Conservation (phyloP, 2,797 vertebrate genomes). For the Petrocephalus schoutedeni region DNA sequence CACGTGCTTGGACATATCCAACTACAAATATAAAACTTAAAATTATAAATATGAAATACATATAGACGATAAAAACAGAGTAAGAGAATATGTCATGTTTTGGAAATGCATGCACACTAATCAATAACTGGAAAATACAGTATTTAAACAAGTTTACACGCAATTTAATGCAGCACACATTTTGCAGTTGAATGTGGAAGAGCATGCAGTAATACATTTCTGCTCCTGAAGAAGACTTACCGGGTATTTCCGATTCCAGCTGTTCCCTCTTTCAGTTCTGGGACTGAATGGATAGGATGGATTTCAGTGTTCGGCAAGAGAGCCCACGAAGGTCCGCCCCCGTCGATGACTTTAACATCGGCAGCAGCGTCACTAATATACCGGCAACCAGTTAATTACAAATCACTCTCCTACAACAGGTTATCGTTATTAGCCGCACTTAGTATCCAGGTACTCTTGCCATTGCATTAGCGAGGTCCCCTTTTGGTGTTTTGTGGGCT, state of each 20-base stretch:
- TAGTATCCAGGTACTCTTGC: not conserved
- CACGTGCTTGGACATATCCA: slow-evolving; percentile 1
- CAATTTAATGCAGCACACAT: not conserved
- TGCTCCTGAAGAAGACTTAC: slow-evolving; percentile 20
- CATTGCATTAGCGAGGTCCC: not conserved
- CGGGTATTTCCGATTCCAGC: not conserved
- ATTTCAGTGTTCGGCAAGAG: slow-evolving; percentile 46
- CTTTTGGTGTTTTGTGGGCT: slow-evolving; percentile 2
- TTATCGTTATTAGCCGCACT: slow-evolving; percentile 29
- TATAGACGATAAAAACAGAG: not conserved
- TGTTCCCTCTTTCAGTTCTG: slow-evolving; percentile 35
- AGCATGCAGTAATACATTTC: not conserved
- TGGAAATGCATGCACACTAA: not conserved
- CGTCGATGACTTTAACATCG: slow-evolving; percentile 59
- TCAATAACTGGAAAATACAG: not conserved
- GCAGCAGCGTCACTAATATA: slow-evolving; percentile 51
- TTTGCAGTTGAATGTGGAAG: not conserved
- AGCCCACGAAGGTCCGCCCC: slow-evolving; percentile 29
- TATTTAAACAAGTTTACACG: not conserved
- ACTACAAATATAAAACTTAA: not conserved
- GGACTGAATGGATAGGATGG: slow-evolving; percentile 55
- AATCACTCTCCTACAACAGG: slow-evolving; percentile 29
- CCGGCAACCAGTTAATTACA: slow-evolving; percentile 48
- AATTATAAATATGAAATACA: slow-evolving; percentile 3
- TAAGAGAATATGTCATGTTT: not conserved